Evolutionary conservation across 2,888 invertebrate genomes (phyloP).

Genomic region (Heliconius sara): DNA sequence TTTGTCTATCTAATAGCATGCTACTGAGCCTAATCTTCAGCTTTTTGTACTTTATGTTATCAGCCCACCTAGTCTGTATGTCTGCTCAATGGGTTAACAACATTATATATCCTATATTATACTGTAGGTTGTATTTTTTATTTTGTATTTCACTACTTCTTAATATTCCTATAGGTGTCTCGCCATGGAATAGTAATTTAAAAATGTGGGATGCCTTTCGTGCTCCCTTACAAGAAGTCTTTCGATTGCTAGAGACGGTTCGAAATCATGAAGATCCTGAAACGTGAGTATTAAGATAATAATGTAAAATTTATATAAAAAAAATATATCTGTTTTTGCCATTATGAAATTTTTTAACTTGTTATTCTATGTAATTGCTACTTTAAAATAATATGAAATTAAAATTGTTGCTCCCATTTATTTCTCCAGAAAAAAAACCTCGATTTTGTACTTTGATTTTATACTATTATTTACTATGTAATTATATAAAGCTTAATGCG

Average conservation of each 20-base stretch:
- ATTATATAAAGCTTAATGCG: background rate
- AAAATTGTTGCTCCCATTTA: background rate
- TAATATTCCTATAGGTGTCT: slow-evolving; percentile 84
- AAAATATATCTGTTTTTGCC: background rate
- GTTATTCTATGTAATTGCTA: background rate
- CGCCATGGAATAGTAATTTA: slow-evolving; percentile 93
- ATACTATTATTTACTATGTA: background rate
- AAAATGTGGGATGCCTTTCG: slow-evolving; percentile 95
- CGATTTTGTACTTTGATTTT: background rate
- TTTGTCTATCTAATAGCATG: background rate
- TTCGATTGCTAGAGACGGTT: slow-evolving; percentile 93
- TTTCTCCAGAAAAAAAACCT: background rate
- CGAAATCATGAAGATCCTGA: slow-evolving; percentile 91
- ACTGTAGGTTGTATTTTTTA: background rate
- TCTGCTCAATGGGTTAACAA: too few species aligned
- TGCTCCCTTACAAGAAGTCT: slow-evolving; percentile 94
- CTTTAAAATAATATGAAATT: background rate
- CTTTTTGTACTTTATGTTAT: background rate
- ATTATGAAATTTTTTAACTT: background rate
- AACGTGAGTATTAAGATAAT: slow-evolving; percentile 81
- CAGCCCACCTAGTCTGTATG: background rate
- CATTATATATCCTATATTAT: background rate
- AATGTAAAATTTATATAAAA: background rate
- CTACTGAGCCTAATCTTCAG: background rate
- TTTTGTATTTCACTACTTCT: background rate